phyloP scores from a whole-genome alignment of 2,797 vertebrate genomes.

The Etheostoma nigrum region DNA sequence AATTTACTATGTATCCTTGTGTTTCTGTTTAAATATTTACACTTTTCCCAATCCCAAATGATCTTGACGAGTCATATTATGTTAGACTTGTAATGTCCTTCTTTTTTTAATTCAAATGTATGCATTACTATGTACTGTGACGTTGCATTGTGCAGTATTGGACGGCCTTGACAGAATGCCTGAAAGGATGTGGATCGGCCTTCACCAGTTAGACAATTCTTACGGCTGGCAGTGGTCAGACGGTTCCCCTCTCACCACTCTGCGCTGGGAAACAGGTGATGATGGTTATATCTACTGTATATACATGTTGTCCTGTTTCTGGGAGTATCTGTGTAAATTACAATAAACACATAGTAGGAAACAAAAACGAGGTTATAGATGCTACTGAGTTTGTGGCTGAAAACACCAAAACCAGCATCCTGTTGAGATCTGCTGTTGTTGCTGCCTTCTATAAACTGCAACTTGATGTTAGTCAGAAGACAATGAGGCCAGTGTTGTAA shows the following conservation, averaged over 20 bases:
- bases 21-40: background rate
- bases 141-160: slow-evolving; percentile 68
- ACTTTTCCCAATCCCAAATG: background rate
- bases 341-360: background rate
- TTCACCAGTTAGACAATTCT: slow-evolving; percentile 91
- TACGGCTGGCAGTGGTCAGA: slow-evolving; percentile 98
- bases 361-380: background rate
- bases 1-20: background rate
- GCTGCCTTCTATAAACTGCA: slow-evolving; percentile 41
- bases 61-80: background rate
- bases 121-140: slow-evolving; percentile 9
- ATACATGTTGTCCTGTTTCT: background rate
- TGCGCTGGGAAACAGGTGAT: slow-evolving; percentile 92
- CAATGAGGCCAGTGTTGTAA: slow-evolving; percentile 69
- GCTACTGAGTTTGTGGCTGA: background rate
- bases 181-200: slow-evolving; percentile 92
- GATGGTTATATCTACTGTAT: background rate
- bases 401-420: slow-evolving; percentile 6
- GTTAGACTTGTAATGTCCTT: background rate
- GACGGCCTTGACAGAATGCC: slow-evolving; percentile 75
- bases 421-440: slow-evolving; percentile 24
- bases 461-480: slow-evolving; percentile 61
- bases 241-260: slow-evolving; percentile 86
- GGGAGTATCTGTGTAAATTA: background rate
- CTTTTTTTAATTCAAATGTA: background rate